Base-by-base conservation (phyloP, 2,113 vertebrate species). In the Sclerurus mexicanus region DNA sequence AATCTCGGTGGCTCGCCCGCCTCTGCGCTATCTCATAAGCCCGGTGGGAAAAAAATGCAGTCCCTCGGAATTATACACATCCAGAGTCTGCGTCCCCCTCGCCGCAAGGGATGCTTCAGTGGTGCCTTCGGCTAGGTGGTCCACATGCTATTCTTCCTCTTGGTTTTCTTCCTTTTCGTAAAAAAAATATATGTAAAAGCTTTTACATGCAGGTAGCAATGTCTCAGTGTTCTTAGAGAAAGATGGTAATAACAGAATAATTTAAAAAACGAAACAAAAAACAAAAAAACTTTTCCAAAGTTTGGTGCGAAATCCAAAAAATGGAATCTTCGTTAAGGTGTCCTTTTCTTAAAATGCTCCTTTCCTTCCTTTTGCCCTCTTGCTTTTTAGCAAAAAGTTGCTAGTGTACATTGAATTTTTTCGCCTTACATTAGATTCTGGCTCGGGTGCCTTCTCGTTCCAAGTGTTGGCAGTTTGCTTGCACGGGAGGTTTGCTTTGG, bases 401-500 rank as follows among this genome's bases (percentile, higher is more conserved):
- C 37, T 40, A 46, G 42, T 10, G 64, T 44, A 17, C 46, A n/a
- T 19, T 53, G 46, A 46, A 74, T 88, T 82, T 80, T 90, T 96
- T 93, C 64, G 50, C 69, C 50, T 78, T n/a, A 17, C 21, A 6
- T 64, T 55, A 39, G 35, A 8, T 87, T 76, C 86, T 86, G 83
- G 60, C 80, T 90, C 6, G 37, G 76, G 37, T 40, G 85, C 60
- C 93, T 82, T 89, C 94, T 89, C 2, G 9, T 80, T 87, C 39
- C 10, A 58, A 37, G 62, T 10, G 72, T 27, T 64, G 93, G 87
- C 37, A 2, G 90, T 77, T 73, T 55, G 67, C 91, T 78, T 53
- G 94, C 67, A 52, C 5, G 5, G 49, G 79, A 96, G 93, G 76
- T 88, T 94, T 85, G 82, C 90, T 90, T 90, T 73, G 93, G 72